phyloP scores from a whole-genome alignment of 2,888 invertebrate genomes.

The Poecilus cupreus region DNA sequence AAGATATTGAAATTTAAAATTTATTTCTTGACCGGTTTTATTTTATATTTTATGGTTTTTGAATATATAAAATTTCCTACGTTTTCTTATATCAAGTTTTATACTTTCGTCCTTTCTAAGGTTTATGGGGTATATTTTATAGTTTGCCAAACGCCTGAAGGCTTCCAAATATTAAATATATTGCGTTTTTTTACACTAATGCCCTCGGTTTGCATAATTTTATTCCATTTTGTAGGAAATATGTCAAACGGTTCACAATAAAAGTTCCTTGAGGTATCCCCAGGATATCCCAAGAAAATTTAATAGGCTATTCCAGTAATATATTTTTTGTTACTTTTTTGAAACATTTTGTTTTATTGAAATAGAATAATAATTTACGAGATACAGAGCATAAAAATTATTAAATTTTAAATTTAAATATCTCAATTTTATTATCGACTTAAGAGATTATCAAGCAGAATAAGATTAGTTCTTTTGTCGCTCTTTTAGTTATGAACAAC shows the following conservation, averaged over 20 bases:
- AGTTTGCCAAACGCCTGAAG: slow-evolving; percentile 38
- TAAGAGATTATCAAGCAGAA: no score
- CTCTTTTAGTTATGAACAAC: no score
- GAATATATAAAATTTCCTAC: slow-evolving; percentile 52
- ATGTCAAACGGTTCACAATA: slow-evolving; percentile 12
- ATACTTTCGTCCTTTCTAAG: slow-evolving; percentile 28
- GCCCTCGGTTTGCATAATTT: background rate
- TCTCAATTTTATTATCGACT: no score
- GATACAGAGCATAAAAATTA: no score
- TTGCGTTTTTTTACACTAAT: slow-evolving; percentile 17
- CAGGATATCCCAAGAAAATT: background rate
- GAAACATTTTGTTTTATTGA: background rate
- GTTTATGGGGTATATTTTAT: slow-evolving; percentile 52
- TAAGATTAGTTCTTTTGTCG: no score
- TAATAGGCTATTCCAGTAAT: background rate
- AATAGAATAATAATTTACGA: no score
- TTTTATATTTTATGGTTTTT: slow-evolving; percentile 54
- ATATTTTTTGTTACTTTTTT: background rate
- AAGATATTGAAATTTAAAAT: slow-evolving; percentile 55
- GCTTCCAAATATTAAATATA: slow-evolving; percentile 14
- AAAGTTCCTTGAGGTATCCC: background rate
- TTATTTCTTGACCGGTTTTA: slow-evolving; percentile 49
- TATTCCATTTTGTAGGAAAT: slow-evolving; percentile 6
- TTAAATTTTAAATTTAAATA: no score
- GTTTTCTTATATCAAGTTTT: slow-evolving; percentile 43